Base-by-base conservation (phyloP, 2,888 invertebrate genomes). In the Dasysyrphus albostriatus region DNA sequence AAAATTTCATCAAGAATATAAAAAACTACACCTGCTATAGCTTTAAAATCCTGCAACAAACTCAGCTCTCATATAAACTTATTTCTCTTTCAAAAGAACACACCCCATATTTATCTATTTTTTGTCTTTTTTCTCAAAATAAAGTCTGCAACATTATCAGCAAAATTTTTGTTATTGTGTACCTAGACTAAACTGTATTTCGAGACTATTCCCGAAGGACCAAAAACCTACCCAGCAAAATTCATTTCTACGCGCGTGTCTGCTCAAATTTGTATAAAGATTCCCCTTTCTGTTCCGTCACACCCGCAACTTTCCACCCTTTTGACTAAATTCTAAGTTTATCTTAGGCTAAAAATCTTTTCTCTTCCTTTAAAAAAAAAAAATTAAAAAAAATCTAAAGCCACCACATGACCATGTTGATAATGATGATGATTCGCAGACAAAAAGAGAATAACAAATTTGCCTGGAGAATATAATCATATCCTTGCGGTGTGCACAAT, bases 371-470 rank as follows among this genome's bases (percentile, higher is more conserved):
- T 24, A 24, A 3, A 24, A 32, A 4, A 47, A 29, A 47, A 29
- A 24, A n/a, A 61, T 32, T 44, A 10, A 4, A 47, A 24, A 72
- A 47, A 32, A 14, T 16, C 7, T n/a, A 3, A 1, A 61, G 54
- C 54, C 14, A 16, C 29, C 47, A 65, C n/a, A 24, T 24, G 47
- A 65, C 47, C 34, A 47, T 19, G 39, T 32, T 65, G 44, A 61
- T 61, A 61, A 54, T 61, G n/a, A 70, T 70, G 58, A 51, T 44
- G 59, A 74, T 49, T 51, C 72, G 65, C 80, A 80, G 72, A 80
- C 76, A 67, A 73, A 79, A 84, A 73, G 76, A 73, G 80, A 80
- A 72, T 76, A 67, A 49, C 76, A 84, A 73, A 84, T 84, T 76
- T 59, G 80, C 54, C 65, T 54, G 37, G 70, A 84, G 67, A 49